Conservation (phyloP, 2,888 invertebrate genomes). For the Tyria jacobaeae region DNA sequence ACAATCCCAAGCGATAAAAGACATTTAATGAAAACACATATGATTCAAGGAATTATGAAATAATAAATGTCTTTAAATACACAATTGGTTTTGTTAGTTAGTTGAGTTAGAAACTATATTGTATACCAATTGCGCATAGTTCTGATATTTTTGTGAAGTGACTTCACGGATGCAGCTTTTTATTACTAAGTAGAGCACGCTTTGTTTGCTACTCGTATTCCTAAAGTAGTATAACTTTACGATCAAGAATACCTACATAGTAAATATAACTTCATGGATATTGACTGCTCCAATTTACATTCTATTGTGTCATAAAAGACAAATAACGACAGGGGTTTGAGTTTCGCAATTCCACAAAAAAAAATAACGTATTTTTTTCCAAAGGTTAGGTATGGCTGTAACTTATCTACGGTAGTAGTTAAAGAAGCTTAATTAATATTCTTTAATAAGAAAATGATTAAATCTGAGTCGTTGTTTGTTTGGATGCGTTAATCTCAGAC, state of each 20-base stretch:
- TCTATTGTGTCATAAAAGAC: conserved; percentile 53
- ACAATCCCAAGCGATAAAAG: conserved; percentile 3
- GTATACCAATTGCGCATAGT: background rate
- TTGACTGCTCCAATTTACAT: conserved; percentile 50
- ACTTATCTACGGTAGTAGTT: no score
- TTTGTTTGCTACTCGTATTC: background rate
- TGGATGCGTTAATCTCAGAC: no score
- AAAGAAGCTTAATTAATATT: no score
- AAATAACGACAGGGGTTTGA: conserved; percentile 12
- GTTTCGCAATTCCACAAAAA: no score
- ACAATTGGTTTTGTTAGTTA: no score
- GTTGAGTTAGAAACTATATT: no score
- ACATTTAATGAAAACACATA: background rate
- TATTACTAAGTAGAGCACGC: background rate
- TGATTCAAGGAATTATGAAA: background rate
- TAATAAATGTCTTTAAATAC: no score
- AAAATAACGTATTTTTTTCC: no score
- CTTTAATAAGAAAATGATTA: no score
- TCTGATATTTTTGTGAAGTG: background rate
- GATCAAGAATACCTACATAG: conserved; percentile 19
- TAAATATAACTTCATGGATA: conserved; percentile 39
- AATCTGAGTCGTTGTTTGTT: no score
- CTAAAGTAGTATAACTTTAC: conserved; percentile 9
- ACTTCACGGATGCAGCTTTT: background rate
- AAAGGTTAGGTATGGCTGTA: no score